phyloP scores from a whole-genome alignment of 2,113 vertebrate genomes.

The Alouatta palliata region DNA sequence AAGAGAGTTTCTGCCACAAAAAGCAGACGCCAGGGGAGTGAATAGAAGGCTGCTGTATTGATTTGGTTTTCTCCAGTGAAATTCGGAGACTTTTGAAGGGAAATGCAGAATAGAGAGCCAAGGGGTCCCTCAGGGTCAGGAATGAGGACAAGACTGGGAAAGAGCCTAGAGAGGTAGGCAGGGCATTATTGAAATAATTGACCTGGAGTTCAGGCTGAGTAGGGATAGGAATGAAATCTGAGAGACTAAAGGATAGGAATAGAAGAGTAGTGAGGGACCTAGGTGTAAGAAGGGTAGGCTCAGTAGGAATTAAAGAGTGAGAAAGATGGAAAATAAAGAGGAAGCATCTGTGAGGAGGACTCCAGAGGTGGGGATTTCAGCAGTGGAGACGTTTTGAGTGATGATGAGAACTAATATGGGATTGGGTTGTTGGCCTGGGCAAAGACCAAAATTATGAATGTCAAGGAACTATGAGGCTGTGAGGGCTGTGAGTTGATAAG shows the following conservation, averaged over 20 bases:
- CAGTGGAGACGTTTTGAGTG: neutral
- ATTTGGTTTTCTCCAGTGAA: neutral
- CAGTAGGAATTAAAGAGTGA: neutral
- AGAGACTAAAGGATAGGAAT: neutral
- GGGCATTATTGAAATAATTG: neutral
- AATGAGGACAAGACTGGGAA: neutral
- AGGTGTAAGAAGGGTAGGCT: neutral
- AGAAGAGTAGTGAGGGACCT: neutral
- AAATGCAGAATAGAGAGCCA: neutral
- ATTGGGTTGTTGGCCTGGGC: neutral
- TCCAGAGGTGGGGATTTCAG: neutral
- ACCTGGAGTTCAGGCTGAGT: neutral
- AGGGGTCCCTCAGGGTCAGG: neutral
- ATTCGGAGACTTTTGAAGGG: neutral
- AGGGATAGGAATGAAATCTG: neutral
- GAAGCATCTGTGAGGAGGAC: neutral
- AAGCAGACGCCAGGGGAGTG: neutral
- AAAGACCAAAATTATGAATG: neutral
- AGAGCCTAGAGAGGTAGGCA: neutral
- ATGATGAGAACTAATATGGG: neutral
- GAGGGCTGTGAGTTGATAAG: neutral
- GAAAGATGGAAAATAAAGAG: neutral
- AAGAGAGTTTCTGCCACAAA: neutral
- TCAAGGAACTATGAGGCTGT: neutral
- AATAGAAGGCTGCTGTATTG: neutral